Conservation (phyloP, 2,888 invertebrate species). For the Eupithecia dodoneata region DNA sequence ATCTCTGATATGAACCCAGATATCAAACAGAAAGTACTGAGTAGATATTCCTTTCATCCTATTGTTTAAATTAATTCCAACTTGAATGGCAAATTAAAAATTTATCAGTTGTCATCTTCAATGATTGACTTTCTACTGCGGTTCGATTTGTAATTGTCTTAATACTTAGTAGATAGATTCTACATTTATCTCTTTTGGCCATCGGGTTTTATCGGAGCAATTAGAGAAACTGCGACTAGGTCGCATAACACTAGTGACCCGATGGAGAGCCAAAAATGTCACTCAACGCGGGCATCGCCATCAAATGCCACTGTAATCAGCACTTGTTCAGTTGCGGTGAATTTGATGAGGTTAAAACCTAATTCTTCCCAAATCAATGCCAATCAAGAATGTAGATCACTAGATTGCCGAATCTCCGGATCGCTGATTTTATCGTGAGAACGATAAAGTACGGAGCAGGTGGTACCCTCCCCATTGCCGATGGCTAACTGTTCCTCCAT, state of each 20-base stretch:
- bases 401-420: constrained; percentile 74
- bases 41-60: not conserved
- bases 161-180: constrained; percentile 63
- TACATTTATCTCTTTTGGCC: constrained; percentile 70
- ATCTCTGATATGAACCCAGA: not conserved
- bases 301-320: constrained; percentile 66
- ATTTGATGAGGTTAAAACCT: constrained; percentile 56
- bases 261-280: constrained; percentile 60
- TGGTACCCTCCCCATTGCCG: constrained; percentile 74
- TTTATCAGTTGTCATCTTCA: constrained; percentile 56
- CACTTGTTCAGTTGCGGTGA: constrained; percentile 61
- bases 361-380: constrained; percentile 77
- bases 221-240: constrained; percentile 61
- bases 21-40: not conserved
- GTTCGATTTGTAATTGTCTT: constrained; percentile 70
- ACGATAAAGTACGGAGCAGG: constrained; percentile 77
- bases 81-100: constrained; percentile 49
- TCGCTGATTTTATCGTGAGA: constrained; percentile 79
- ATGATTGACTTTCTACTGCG: constrained; percentile 80
- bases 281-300: constrained; percentile 57
- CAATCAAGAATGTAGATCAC: constrained; percentile 81
- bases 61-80: constrained; percentile 17
- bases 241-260: constrained; percentile 69
- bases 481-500: constrained; percentile 79
- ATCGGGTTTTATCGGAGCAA: constrained; percentile 59